A percentile compares a stretch with the other conserved stretches of the same genome.
Conservation (phyloP, 2,888 invertebrate species). For the Myopa tessellatipennis region DNA sequence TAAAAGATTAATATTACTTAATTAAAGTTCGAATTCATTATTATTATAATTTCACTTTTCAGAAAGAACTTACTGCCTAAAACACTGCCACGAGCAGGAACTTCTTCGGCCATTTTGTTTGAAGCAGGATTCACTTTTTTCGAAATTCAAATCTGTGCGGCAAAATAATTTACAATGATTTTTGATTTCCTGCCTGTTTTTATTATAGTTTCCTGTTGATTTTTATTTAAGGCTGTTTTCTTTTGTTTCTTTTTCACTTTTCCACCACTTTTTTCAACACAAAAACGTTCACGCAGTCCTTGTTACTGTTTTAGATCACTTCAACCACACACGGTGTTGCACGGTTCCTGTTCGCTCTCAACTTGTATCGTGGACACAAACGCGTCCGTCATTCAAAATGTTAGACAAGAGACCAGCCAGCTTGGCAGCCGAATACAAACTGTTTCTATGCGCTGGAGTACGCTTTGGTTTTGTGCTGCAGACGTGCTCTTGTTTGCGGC, state of each 20-base stretch:
- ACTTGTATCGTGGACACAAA: not conserved
- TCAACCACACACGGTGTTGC: not conserved
- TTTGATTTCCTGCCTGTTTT: not conserved
- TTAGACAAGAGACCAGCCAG: constrained; percentile 46
- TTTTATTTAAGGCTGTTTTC: not conserved
- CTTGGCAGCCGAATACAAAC: constrained; percentile 56
- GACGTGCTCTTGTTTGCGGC: not conserved
- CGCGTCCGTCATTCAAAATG: not conserved
- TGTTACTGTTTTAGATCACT: not conserved
- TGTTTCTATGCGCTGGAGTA: constrained; percentile 49
- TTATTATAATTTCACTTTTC: not conserved
- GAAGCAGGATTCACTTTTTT: not conserved
- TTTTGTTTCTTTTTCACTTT: not conserved
- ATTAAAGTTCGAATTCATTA: too few species aligned
- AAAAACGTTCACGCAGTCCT: constrained; percentile 5
- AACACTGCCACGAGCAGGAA: constrained; percentile 72
- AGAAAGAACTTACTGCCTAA: constrained; percentile 71
- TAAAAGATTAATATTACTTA: too few species aligned
- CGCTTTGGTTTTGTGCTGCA: constrained; percentile 39
- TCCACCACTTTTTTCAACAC: constrained; percentile 1
- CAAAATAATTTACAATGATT: constrained; percentile 29
- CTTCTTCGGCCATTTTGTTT: constrained; percentile 68
- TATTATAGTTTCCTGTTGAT: constrained; percentile 15
- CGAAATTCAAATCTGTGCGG: constrained; percentile 23
- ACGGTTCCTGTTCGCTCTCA: not conserved